Percentiles rank a stretch among this genome's conserved stretches.
phyloP scores from a whole-genome alignment of 2,888 invertebrate species.

The Augochlorella aurata region DNA sequence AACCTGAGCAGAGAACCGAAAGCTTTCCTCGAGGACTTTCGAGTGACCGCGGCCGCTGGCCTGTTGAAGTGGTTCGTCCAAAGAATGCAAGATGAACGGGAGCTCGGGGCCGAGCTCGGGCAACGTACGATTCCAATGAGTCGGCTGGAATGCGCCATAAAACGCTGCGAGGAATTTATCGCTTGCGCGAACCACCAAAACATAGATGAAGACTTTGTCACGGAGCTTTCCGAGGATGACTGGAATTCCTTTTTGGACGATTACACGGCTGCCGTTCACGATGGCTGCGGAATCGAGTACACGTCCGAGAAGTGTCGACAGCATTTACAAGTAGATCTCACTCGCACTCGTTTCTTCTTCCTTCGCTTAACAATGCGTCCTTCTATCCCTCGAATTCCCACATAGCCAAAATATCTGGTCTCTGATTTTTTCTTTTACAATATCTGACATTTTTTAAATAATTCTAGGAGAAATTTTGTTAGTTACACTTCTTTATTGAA shows the following conservation, averaged over 20 bases:
- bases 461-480: too few species aligned
- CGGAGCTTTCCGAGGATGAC: slow-evolving; percentile 81
- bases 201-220: slow-evolving; percentile 41
- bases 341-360: not conserved
- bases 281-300: slow-evolving; percentile 47
- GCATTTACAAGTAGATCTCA: slow-evolving; percentile 16
- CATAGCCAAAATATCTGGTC: too few species aligned
- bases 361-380: not conserved
- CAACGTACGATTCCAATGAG: slow-evolving; percentile 43
- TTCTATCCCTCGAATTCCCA: too few species aligned
- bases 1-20: slow-evolving; percentile 83
- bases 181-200: slow-evolving; percentile 80
- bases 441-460: too few species aligned
- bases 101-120: slow-evolving; percentile 30
- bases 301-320: slow-evolving; percentile 27
- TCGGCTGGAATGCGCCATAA: slow-evolving; percentile 87
- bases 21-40: slow-evolving; percentile 89
- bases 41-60: slow-evolving; percentile 90
- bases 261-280: slow-evolving; percentile 85
- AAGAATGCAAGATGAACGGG: slow-evolving; percentile 62
- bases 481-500: slow-evolving; percentile 1
- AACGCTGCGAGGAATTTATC: slow-evolving; percentile 87
- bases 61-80: slow-evolving; percentile 86
- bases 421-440: too few species aligned
- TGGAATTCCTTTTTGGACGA: slow-evolving; percentile 88